These are phyloP conservation scores for Sebastiscus tertius DNA, from an alignment of 2,797 vertebrate genomes.

Conservation along the genomic window DNA sequence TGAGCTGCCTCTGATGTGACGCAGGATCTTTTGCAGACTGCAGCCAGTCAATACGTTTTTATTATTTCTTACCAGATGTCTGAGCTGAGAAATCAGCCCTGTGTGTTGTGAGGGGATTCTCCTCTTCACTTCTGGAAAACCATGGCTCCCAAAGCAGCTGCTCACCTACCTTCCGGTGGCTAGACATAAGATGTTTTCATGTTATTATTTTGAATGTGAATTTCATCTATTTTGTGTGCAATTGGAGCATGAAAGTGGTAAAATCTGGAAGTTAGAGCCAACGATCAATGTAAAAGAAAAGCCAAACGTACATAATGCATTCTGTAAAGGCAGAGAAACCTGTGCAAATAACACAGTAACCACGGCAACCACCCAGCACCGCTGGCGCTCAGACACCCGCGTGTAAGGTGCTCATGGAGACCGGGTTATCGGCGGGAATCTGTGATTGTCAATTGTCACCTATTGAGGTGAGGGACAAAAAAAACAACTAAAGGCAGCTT, in stretches of 20 bases:
- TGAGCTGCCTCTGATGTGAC: constrained; percentile 24
- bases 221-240: neutral
- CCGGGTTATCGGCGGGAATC: constrained; percentile 24
- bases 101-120: constrained; percentile 37
- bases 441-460: constrained; percentile 40
- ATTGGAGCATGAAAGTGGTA: neutral
- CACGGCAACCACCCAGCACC: constrained; percentile 23
- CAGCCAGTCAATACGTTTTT: constrained; percentile 48
- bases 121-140: constrained; percentile 37
- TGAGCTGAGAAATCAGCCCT: constrained; percentile 47
- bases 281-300: constrained; percentile 4
- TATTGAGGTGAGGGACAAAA: constrained; percentile 33
- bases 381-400: constrained; percentile 1
- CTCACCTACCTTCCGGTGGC: constrained; percentile 20
- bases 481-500: constrained; percentile 38
- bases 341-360: constrained; percentile 5
- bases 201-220: constrained; percentile 30
- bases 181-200: constrained; percentile 36
- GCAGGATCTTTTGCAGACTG: constrained; percentile 67
- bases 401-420: constrained; percentile 7
- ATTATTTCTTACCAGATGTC: constrained; percentile 61
- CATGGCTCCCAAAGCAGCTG: constrained; percentile 35
- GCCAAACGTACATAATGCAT: neutral
- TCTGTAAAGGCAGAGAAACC: neutral
- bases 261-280: constrained; percentile 18